Conservation (phyloP, 2,888 invertebrate genomes). For the Nyleta sp. region DNA sequence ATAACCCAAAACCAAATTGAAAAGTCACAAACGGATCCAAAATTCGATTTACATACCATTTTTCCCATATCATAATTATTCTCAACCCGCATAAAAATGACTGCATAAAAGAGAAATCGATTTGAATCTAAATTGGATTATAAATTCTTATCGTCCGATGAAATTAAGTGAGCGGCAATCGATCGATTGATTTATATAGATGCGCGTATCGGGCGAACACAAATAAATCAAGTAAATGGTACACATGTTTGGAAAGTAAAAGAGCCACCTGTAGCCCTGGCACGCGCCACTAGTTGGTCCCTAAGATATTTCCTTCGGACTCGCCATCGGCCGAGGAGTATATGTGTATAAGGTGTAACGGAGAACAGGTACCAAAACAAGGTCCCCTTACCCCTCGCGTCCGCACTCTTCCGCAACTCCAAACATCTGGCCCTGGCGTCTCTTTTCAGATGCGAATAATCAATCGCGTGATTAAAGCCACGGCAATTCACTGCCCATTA, state of each 20-base stretch:
- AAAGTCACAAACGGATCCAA: no score
- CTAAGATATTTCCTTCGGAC: conserved; percentile 72
- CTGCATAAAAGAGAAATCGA: background rate
- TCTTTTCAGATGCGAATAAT: conserved; percentile 12
- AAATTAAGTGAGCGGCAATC: conserved; percentile 11
- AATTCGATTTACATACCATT: no score
- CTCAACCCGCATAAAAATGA: no score
- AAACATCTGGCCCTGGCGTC: conserved; percentile 64
- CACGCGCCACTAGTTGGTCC: conserved; percentile 78
- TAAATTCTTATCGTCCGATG: background rate
- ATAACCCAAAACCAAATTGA: no score
- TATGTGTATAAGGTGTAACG: conserved; percentile 66
- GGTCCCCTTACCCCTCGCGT: conserved; percentile 59
- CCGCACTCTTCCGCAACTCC: conserved; percentile 49
- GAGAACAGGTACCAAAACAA: conserved; percentile 72
- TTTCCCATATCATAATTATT: no score
- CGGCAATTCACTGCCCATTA: no score
- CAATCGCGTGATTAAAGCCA: conserved; percentile 5
- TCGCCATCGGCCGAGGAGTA: conserved; percentile 65
- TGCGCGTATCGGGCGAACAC: conserved; percentile 11
- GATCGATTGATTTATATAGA: conserved; percentile 12
- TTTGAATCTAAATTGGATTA: conserved; percentile 4
- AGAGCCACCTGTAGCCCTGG: conserved; percentile 76
- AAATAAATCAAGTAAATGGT: conserved; percentile 47
- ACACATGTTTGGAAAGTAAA: conserved; percentile 52